Base-by-base conservation (phyloP, 2,888 invertebrate genomes). In the Fragum fragum region DNA sequence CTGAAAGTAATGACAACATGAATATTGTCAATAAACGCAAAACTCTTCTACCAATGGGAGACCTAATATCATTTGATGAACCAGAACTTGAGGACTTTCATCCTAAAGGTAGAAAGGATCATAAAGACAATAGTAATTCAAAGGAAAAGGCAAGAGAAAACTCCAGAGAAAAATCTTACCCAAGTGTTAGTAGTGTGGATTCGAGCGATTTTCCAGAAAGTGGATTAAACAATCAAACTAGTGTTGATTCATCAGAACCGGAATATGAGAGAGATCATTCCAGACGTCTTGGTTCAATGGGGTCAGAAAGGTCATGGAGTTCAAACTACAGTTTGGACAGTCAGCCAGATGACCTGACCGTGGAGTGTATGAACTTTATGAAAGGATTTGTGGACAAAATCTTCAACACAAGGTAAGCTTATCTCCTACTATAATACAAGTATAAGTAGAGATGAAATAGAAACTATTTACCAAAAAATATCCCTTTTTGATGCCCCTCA, bases 301-400 rank as follows among this genome's bases (percentile, higher is more conserved):
- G 90, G 3, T 92, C 92, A n/a, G 90, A 90, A 39, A 89, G 89
- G 75, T 92, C 92, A 7, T 92, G 92, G 92, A 91, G 89, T 71
- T 93, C 92, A 32, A 90, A 87, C 59, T 92, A 90, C 86, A 92
- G 92, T 81, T 82, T 91, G n/a, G 92, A 93, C 75, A 91, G 91
- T n/a, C 92, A 92, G 79, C 91, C 96, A 9, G 94, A 94, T 76
- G 96, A 96, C 88, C 95, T 95, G 85, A 95, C 96, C 0, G 95
- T 96, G 76, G 94, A 95, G 76, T 96, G 96, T 82, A 94, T 94
- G 92, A 94, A 94, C 73, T 97, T 96, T 89, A 97, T 97, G 96
- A 96, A 96, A 88, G 94, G 94, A 66, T 97, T 96, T 92, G 96
- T 96, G 3, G 95, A 96, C 47, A 95, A 96, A 80, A 93, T 97